phyloP scores from a whole-genome alignment of 2,888 invertebrate species.

The Oscheius myriophilus region DNA sequence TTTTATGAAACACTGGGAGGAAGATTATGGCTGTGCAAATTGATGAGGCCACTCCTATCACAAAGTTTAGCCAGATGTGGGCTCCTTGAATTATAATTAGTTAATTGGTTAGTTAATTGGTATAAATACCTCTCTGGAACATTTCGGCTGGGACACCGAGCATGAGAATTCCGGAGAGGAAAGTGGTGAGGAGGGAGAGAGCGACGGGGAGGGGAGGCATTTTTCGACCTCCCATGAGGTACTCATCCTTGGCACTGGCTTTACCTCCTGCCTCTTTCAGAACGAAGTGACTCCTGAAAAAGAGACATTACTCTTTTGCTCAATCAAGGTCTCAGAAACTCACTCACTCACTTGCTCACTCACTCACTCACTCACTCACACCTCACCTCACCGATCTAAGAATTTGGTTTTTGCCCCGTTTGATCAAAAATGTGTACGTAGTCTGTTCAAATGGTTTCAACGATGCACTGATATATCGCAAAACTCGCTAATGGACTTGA shows the following conservation, averaged over 20 bases:
- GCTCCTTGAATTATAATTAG: conserved; percentile 35
- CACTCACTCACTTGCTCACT: too few species aligned
- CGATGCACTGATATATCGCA: too few species aligned
- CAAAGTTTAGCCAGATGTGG: conserved; percentile 64
- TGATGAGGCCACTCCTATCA: conserved; percentile 58
- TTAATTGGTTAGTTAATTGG: background rate
- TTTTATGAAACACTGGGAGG: conserved; percentile 65
- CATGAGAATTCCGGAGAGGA: conserved; percentile 66
- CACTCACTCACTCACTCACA: too few species aligned
- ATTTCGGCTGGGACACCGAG: conserved; percentile 64
- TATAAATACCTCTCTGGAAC: conserved; percentile 59
- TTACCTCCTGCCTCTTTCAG: conserved; percentile 35
- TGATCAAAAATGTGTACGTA: too few species aligned
- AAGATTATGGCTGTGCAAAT: conserved; percentile 57
- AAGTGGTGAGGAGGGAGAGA: conserved; percentile 59
- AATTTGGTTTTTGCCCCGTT: too few species aligned
- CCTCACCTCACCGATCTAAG: too few species aligned
- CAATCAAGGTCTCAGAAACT: too few species aligned
- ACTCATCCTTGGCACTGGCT: conserved; percentile 58
- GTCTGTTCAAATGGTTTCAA: too few species aligned
- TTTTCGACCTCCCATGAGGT: conserved; percentile 63
- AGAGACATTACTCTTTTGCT: background rate
- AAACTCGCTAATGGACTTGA: too few species aligned
- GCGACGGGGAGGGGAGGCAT: conserved; percentile 61
- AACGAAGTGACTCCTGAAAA: conserved; percentile 45